Evolutionary conservation across 1,140 invertebrate genomes (phyloP).

Genomic region (Leptopilina boulardi): DNA sequence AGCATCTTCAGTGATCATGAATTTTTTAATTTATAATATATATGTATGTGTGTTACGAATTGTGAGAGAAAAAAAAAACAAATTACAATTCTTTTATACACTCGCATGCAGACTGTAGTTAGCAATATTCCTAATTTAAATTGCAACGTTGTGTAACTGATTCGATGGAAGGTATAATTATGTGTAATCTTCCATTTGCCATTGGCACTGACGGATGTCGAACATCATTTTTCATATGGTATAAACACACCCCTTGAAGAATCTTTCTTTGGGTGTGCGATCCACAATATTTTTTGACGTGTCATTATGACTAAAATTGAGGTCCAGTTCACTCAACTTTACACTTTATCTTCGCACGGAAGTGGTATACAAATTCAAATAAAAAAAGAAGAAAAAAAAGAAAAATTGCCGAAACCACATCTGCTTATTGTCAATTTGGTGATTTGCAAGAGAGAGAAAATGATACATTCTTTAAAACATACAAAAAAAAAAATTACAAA

Average conservation of each 20-base stretch:
- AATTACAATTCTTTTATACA: background rate
- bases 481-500: background rate
- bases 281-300: background rate
- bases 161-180: background rate
- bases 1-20: background rate
- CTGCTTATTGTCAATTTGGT: too few species aligned
- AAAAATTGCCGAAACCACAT: background rate
- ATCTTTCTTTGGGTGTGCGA: background rate
- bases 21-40: background rate
- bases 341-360: background rate
- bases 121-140: background rate
- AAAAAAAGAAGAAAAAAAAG: constrained; percentile 21
- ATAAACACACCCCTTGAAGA: background rate
- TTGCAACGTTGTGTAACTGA: constrained; percentile 20
- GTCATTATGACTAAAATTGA: background rate
- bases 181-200: constrained; percentile 26
- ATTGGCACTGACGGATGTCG: constrained; percentile 28
- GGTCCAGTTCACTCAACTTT: background rate
- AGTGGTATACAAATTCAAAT: background rate
- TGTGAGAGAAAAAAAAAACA: background rate
- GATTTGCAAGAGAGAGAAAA: background rate
- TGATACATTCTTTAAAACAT: too few species aligned
- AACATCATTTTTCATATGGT: background rate
- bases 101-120: constrained; percentile 2
- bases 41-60: background rate